A percentile compares a stretch with the other conserved stretches of the same genome.
Evolutionary conservation across 1,140 invertebrate species (phyloP).

Genomic region (Drosophila nikananu): DNA sequence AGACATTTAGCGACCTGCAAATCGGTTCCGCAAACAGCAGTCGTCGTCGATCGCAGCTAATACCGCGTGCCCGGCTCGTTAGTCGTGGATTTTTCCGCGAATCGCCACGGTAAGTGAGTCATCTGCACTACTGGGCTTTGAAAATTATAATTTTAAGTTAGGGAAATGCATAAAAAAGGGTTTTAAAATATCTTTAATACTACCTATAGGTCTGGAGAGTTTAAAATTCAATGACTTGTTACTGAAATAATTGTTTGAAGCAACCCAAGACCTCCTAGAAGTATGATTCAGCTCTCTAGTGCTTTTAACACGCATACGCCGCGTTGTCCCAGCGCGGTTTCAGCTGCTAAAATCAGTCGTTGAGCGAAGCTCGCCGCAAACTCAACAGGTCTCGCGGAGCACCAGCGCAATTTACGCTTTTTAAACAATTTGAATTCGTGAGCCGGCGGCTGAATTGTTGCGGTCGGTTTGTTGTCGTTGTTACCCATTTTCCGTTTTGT

Average conservation of each 20-base stretch:
- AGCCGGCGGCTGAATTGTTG: slow-evolving; percentile 44
- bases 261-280: background rate
- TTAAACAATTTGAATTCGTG: slow-evolving; percentile 30
- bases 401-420: slow-evolving; percentile 13
- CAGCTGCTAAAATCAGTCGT: slow-evolving; percentile 46
- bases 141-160: background rate
- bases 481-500: slow-evolving; percentile 33
- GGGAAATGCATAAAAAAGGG: background rate
- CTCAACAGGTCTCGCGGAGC: slow-evolving; percentile 54
- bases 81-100: slow-evolving; percentile 90
- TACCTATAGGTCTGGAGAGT: background rate
- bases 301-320: slow-evolving; percentile 67
- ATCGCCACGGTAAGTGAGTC: slow-evolving; percentile 71
- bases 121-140: slow-evolving; percentile 54
- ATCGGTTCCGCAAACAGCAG: slow-evolving; percentile 87
- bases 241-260: slow-evolving; percentile 5
- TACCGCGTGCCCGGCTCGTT: slow-evolving; percentile 91
- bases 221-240: background rate
- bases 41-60: slow-evolving; percentile 89
- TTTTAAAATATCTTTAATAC: background rate
- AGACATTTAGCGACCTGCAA: slow-evolving; percentile 89
- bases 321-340: slow-evolving; percentile 21
- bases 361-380: slow-evolving; percentile 52
- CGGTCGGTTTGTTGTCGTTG: slow-evolving; percentile 37
- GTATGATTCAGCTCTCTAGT: slow-evolving; percentile 46